Evolutionary conservation across 2,888 invertebrate species (phyloP), one percentile per base, ranked within the genome.

Genomic region (Ptycholaimellus sp.): DNA sequence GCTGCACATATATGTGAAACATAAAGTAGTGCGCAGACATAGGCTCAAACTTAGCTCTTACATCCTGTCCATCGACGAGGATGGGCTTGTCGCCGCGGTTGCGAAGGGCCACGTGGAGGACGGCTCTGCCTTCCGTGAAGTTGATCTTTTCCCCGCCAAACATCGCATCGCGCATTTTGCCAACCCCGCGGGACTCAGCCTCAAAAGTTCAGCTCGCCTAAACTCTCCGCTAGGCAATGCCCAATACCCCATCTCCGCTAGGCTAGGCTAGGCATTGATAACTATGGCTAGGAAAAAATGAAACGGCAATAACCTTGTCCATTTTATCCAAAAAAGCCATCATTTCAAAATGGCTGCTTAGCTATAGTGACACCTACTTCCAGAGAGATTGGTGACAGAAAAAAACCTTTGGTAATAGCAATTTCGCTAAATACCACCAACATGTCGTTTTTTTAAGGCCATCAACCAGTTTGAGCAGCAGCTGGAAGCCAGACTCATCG

Each of bases 81-180:
- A 93, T 77, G 0, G 80, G 73, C 7, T 60, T 63, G 59, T 77
- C 77, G 42, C 69, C 64, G 33, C 80, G 70, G 62, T 93, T 87
- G 37, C 96, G 72, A 30, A 99, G 68, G 2, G 96, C 96, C 16
- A 77, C 68, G 59, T 99, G 96, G 7, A 99, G 65, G 1, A 99
- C 96, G 14, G 93, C 79, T 37, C 96, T 71, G 57, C 79, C 72
- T 62, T 99, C 96, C 0, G 96, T 96, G 56, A 85, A 81, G 65
- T 99, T 99, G 45, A 99, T 93, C 60, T 79, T 81, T 52, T 78
- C 70, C n/a, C 90, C 96, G 33, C 52, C 50, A 53, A 74, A 93
- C 90, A 96, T 87, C 20, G 76, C 77, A 62, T 79, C 72, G 44
- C 90, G 70, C 21, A 80, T 77, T 49, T 72, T 68, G 54, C 76